phyloP scores from a whole-genome alignment of 2,113 vertebrate species.

The Anoura caudifer region DNA sequence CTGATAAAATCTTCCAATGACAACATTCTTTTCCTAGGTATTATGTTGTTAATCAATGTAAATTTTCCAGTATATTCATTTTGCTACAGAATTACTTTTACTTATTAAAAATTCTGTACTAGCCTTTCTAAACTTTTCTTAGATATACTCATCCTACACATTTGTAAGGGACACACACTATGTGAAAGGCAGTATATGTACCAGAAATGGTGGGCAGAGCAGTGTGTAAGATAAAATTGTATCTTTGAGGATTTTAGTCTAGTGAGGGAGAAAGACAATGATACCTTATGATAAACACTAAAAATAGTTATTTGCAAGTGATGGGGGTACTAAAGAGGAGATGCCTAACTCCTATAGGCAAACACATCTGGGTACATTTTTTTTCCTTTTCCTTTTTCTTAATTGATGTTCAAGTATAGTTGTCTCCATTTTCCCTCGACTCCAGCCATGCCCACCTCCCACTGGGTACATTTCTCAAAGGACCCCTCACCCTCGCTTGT shows the following conservation, averaged over 20 bases:
- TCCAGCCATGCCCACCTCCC: too few relatives aligned
- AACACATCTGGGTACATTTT: not conserved
- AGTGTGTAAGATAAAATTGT: not conserved
- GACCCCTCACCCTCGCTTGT: not conserved
- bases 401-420: too few relatives aligned
- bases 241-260: not conserved
- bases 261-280: not conserved
- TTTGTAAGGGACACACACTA: not conserved
- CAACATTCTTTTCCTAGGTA: not conserved
- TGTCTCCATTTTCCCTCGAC: too few relatives aligned
- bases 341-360: not conserved
- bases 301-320: not conserved
- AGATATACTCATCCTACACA: not conserved
- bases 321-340: not conserved
- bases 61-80: not conserved
- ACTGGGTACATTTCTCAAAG: not conserved
- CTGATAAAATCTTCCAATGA: not conserved
- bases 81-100: conserved; percentile 11
- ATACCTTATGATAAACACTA: not conserved
- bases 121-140: not conserved
- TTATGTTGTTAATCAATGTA: conserved; percentile 1
- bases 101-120: not conserved
- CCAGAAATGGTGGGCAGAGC: not conserved
- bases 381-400: too few relatives aligned
- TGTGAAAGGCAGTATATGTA: not conserved